Percentiles rank a stretch among this genome's conserved stretches.
Conservation (phyloP, 2,113 vertebrate species). For the Condylura cristata region DNA sequence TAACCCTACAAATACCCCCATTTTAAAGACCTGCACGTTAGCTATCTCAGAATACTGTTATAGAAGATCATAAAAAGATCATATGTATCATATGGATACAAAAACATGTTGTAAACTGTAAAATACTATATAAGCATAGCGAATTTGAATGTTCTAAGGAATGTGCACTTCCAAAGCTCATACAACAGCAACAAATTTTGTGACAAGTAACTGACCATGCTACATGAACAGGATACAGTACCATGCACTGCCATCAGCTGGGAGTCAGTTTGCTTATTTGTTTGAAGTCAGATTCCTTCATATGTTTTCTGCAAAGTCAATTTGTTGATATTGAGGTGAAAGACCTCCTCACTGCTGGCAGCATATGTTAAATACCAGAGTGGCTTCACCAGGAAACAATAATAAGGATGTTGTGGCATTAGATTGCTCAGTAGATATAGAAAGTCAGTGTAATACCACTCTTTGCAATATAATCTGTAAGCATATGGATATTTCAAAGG, state of each 20-base stretch:
- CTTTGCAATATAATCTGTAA: not conserved
- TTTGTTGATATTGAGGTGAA: not conserved
- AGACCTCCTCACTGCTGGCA: not conserved
- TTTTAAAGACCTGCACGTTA: conserved; percentile 1
- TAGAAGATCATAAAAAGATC: not conserved
- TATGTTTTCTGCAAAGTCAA: not conserved
- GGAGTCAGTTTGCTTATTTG: not conserved
- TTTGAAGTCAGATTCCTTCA: not conserved
- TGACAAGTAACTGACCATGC: not conserved
- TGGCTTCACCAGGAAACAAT: not conserved
- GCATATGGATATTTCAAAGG: not conserved
- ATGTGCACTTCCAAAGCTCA: not conserved
- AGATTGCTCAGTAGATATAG: not conserved
- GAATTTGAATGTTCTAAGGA: not conserved
- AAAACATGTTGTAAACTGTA: conserved; percentile 23
- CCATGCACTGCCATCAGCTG: not conserved
- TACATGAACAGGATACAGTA: not conserved
- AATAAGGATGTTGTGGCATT: not conserved
- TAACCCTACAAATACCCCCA: not conserved
- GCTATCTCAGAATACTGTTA: not conserved
- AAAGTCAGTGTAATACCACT: not conserved
- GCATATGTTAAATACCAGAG: not conserved
- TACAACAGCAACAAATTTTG: not conserved
- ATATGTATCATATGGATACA: no score
- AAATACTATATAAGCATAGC: not conserved